phyloP scores from a whole-genome alignment of 2,113 vertebrate species.

The Ceratotherium simum region DNA sequence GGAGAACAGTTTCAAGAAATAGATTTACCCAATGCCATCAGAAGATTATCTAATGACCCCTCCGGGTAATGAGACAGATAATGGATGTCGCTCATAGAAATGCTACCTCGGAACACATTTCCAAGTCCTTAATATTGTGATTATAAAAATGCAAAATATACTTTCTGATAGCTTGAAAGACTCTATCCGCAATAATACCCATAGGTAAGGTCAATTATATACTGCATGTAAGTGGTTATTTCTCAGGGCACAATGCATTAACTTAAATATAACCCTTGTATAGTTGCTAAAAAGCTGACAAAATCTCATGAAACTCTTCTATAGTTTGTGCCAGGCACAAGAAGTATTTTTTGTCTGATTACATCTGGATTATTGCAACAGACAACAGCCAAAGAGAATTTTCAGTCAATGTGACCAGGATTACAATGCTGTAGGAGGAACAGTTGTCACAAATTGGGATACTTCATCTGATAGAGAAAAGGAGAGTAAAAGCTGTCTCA shows the following conservation, averaged over 20 bases:
- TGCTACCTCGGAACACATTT: not conserved
- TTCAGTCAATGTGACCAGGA: not conserved
- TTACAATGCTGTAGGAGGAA: not conserved
- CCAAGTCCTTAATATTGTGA: not conserved
- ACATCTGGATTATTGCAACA: not conserved
- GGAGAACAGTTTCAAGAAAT: constrained; percentile 77
- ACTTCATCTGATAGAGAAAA: not conserved
- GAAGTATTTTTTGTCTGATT: not conserved
- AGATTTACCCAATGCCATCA: constrained; percentile 77
- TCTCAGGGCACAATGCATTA: not conserved
- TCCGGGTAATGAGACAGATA: constrained; percentile 70
- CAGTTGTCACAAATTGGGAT: not conserved
- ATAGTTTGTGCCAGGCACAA: not conserved
- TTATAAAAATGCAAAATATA: not conserved
- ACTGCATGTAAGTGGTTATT: not conserved
- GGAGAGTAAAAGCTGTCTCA: not conserved
- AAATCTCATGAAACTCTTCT: not conserved
- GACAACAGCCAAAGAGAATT: not conserved
- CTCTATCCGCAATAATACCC: not conserved
- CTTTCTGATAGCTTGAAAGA: not conserved
- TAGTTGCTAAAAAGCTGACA: not conserved
- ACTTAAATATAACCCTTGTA: not conserved
- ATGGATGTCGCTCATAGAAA: constrained; percentile 38
- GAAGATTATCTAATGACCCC: constrained; percentile 69
- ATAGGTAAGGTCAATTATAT: not conserved